Conservation (phyloP, 2,888 invertebrate species). For the Petrophora chlorosata region DNA sequence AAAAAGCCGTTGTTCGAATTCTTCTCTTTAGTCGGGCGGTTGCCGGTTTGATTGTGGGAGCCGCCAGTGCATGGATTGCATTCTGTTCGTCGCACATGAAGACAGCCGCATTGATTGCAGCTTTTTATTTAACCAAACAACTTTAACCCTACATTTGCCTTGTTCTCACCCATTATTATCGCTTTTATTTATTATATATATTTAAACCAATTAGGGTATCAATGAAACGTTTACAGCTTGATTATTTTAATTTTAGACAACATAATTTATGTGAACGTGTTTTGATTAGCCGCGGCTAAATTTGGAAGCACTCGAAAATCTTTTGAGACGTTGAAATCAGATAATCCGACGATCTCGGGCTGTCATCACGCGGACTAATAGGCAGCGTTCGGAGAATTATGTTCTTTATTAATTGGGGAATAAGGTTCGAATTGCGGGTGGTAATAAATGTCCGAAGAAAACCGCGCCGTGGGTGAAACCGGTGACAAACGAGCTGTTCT, state of each 20-base stretch:
- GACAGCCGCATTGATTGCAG: constrained; percentile 68
- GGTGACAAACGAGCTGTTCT: constrained; percentile 78
- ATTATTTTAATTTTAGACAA: constrained; percentile 38
- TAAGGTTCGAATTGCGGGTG: constrained; percentile 64
- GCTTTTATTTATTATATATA: constrained; percentile 53
- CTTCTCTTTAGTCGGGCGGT: constrained; percentile 70
- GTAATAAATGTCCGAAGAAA: constrained; percentile 72
- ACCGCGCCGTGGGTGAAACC: constrained; percentile 73
- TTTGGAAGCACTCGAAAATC: constrained; percentile 59
- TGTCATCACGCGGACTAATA: constrained; percentile 74
- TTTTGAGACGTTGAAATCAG: constrained; percentile 72
- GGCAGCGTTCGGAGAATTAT: constrained; percentile 49
- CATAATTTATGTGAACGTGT: constrained; percentile 30
- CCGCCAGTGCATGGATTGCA: constrained; percentile 68
- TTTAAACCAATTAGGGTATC: constrained; percentile 45
- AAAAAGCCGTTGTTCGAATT: constrained; percentile 80
- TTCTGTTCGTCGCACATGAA: constrained; percentile 71
- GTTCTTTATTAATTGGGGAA: constrained; percentile 47
- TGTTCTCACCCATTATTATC: constrained; percentile 54
- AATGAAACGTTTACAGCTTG: constrained; percentile 38
- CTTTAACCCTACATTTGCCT: constrained; percentile 49
- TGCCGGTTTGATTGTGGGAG: constrained; percentile 72
- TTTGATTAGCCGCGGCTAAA: constrained; percentile 45
- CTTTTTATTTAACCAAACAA: constrained; percentile 64
- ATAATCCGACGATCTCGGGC: constrained; percentile 71